These are phyloP conservation scores for Bradynema listronoti DNA, from an alignment of 1,140 invertebrate species.

Conservation along the genomic window DNA sequence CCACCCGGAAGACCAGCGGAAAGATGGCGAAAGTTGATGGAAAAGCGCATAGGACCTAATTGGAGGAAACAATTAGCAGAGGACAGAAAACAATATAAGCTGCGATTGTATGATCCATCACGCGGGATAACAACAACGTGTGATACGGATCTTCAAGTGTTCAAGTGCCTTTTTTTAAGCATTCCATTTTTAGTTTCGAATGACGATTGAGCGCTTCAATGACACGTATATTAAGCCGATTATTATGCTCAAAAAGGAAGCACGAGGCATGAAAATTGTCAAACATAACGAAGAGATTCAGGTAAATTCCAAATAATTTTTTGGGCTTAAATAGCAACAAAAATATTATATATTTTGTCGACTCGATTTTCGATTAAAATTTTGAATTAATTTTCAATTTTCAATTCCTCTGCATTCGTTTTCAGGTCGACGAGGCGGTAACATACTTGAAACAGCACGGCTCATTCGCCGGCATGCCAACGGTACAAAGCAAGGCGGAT, in stretches of 20 bases:
- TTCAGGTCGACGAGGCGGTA: conserved; percentile 26
- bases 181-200: conserved; percentile 24
- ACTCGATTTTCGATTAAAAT: background rate
- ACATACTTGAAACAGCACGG: conserved; percentile 30
- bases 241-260: conserved; percentile 27
- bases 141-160: too few species aligned
- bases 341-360: background rate
- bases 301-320: conserved; percentile 7
- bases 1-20: too few species aligned
- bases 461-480: conserved; percentile 31
- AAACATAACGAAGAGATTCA: conserved; percentile 33
- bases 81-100: too few species aligned
- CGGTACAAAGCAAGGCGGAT: conserved; percentile 29
- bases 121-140: too few species aligned
- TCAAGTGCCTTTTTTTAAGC: too few species aligned
- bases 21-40: too few species aligned
- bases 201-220: conserved; percentile 31
- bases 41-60: too few species aligned
- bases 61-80: too few species aligned
- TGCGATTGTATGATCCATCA: too few species aligned
- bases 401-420: background rate
- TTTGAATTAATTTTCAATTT: background rate
- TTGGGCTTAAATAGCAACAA: background rate
- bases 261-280: conserved; percentile 29
- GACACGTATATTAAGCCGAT: conserved; percentile 29